phyloP scores from a whole-genome alignment of 2,888 invertebrate genomes.

The Timandra comae region DNA sequence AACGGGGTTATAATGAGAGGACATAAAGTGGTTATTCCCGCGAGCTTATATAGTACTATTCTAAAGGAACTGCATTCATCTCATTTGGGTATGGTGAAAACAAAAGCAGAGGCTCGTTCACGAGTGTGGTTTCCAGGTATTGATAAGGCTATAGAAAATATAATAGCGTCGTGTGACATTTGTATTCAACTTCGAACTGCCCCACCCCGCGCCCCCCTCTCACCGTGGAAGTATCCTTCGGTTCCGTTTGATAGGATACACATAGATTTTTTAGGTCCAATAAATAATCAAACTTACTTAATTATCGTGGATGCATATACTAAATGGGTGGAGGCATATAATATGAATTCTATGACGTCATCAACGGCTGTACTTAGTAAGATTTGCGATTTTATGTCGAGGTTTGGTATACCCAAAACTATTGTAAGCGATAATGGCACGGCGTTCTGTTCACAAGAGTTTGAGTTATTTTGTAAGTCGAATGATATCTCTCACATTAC shows the following conservation, averaged over 20 bases:
- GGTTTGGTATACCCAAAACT: constrained; percentile 1
- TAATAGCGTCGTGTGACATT: constrained; percentile 12
- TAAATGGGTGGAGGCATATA: too few relatives aligned
- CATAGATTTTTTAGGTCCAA: too few relatives aligned
- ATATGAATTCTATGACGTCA: constrained; percentile 1
- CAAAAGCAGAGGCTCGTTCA: background rate
- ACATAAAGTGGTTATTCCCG: constrained; percentile 22
- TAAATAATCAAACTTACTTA: too few relatives aligned
- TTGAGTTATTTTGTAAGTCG: background rate
- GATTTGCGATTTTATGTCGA: background rate
- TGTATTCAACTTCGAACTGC: constrained; percentile 10
- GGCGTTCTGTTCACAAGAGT: background rate
- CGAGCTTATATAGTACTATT: constrained; percentile 7
- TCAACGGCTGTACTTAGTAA: background rate
- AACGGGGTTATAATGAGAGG: constrained; percentile 22
- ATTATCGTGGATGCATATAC: too few relatives aligned
- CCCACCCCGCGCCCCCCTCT: constrained; percentile 5
- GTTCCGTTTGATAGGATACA: constrained; percentile 12
- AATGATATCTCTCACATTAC: constrained; percentile 6
- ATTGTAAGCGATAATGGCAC: background rate
- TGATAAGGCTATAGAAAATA: too few relatives aligned
- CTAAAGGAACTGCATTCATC: constrained; percentile 16
- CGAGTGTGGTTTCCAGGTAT: background rate
- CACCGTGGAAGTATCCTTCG: constrained; percentile 9
- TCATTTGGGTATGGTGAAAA: constrained; percentile 26